A percentile compares a stretch with the other conserved stretches of the same genome.
These are phyloP conservation scores for Chaetodon trifascialis DNA, from an alignment of 2,113 vertebrate genomes.

Conservation along the genomic window DNA sequence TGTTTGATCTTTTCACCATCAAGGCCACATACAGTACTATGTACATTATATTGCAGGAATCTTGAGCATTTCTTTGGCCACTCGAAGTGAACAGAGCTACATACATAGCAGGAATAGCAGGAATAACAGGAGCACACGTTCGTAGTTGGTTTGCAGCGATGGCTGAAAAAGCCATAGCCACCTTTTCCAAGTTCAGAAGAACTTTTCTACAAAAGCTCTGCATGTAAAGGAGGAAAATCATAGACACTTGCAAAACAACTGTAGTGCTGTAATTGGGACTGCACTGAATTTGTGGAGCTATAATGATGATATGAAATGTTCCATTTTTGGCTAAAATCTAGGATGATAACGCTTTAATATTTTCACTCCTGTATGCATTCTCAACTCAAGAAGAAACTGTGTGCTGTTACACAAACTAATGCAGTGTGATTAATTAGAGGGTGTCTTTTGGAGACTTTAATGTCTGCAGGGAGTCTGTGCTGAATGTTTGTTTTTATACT, in stretches of 20 bases:
- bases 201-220: neutral
- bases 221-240: neutral
- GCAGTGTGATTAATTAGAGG: neutral
- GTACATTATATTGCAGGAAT: neutral
- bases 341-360: neutral
- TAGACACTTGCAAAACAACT: neutral
- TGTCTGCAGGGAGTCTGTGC: neutral
- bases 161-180: neutral
- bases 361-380: neutral
- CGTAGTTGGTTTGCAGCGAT: neutral
- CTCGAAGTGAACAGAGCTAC: neutral
- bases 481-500: neutral
- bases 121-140: neutral
- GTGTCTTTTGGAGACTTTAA: neutral
- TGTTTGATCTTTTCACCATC: neutral
- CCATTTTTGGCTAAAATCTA: neutral
- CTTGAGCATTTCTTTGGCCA: neutral
- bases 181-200: neutral
- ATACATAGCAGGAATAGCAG: neutral
- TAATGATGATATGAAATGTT: neutral
- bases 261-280: neutral
- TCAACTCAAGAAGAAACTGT: neutral
- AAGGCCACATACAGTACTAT: neutral
- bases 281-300: neutral
- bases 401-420: neutral